phyloP scores from a whole-genome alignment of 2,888 invertebrate genomes.

The Epistrophe grossulariae region DNA sequence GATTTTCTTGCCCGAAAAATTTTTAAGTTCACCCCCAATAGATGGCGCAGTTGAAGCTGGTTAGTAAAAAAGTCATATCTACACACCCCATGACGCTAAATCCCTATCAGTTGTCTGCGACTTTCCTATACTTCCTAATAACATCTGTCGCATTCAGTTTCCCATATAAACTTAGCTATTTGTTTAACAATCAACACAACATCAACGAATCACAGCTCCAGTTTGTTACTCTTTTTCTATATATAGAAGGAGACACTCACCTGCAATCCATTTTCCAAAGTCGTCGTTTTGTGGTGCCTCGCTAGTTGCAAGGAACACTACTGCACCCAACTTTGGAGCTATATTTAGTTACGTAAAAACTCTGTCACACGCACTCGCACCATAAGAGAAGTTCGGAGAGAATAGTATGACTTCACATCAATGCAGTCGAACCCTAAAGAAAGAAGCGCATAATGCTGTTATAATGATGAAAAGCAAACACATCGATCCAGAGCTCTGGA shows the following conservation, averaged over 20 bases:
- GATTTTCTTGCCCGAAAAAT: no score
- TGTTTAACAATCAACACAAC: constrained; percentile 60
- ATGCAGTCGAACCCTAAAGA: constrained; percentile 46
- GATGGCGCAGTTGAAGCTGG: no score
- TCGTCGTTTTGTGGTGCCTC: neutral
- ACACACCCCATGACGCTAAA: neutral
- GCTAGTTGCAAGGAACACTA: constrained; percentile 19
- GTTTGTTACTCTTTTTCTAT: constrained; percentile 51
- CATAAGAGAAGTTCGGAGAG: neutral
- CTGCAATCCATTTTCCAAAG: constrained; percentile 50
- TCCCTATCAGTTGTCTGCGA: neutral
- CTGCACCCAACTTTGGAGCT: constrained; percentile 56
- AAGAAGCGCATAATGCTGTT: constrained; percentile 29
- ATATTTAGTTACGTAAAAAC: constrained; percentile 48
- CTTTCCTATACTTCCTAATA: neutral
- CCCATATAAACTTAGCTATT: constrained; percentile 34
- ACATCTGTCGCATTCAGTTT: neutral
- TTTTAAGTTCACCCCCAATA: no score
- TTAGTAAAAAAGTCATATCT: neutral
- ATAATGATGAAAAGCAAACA: constrained; percentile 44
- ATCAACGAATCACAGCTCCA: constrained; percentile 64
- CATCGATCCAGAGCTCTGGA: constrained; percentile 5
- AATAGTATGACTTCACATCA: no score
- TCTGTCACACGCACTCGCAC: constrained; percentile 51
- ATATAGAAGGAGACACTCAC: constrained; percentile 43